Conservation (phyloP, 2,888 invertebrate genomes). For the Scaptomyza caliginosa region DNA sequence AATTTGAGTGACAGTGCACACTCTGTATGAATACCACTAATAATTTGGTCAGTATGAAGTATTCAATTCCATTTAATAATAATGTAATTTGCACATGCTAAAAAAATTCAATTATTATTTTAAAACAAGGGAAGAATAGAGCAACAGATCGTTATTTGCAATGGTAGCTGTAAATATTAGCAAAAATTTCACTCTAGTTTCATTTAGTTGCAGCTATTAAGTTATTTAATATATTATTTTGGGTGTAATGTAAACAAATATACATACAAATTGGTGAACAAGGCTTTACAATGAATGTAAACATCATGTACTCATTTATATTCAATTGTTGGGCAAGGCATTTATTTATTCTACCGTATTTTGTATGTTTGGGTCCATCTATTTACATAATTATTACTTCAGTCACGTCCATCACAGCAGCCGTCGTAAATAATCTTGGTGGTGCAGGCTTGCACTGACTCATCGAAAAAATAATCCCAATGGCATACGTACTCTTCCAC, state of each 20-base stretch:
- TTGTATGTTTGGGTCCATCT: not conserved
- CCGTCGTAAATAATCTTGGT: slow-evolving; percentile 58
- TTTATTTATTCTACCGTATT: not conserved
- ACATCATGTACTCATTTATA: not conserved
- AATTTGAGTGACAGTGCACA: slow-evolving; percentile 1
- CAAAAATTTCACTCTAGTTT: not conserved
- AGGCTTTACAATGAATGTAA: not conserved
- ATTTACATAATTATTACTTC: slow-evolving; percentile 3
- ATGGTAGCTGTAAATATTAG: not conserved
- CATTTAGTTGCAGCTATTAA: not conserved
- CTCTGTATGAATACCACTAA: not conserved
- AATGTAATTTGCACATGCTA: too few relatives aligned
- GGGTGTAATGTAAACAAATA: not conserved
- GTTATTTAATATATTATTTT: not conserved
- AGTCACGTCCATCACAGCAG: slow-evolving; percentile 68
- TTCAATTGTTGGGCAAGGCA: not conserved
- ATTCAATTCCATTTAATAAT: too few relatives aligned
- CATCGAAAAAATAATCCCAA: slow-evolving; percentile 77
- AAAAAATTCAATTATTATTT: too few relatives aligned
- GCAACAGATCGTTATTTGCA: too few relatives aligned
- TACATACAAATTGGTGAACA: not conserved
- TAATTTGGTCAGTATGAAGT: not conserved
- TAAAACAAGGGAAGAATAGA: too few relatives aligned
- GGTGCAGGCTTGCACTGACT: slow-evolving; percentile 64
- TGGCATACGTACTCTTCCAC: slow-evolving; percentile 54